Conservation (phyloP, 2,113 vertebrate genomes). For the Pogona vitticeps region DNA sequence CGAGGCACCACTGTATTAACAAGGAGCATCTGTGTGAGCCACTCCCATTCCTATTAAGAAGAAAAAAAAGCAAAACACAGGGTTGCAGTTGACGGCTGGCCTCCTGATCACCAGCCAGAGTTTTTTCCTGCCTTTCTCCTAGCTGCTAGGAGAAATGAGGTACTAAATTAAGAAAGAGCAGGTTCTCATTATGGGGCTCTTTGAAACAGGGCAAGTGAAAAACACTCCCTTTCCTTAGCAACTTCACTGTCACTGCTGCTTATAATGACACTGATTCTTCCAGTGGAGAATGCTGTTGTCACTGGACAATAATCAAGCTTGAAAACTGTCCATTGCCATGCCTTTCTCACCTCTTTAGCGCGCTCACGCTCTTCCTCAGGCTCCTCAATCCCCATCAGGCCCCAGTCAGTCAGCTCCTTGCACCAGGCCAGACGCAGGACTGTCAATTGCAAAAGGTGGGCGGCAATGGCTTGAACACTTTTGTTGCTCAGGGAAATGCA, state of each 20-base stretch:
- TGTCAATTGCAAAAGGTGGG: constrained; percentile 74
- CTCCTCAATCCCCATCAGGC: constrained; percentile 79
- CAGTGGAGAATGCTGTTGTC: neutral
- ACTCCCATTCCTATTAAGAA: neutral
- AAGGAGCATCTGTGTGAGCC: too few relatives aligned
- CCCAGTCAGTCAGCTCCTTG: constrained; percentile 83
- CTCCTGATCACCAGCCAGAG: too few relatives aligned
- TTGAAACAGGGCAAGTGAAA: neutral
- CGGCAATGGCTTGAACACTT: constrained; percentile 77
- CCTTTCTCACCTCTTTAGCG: constrained; percentile 31
- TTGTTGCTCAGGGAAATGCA: constrained; percentile 79
- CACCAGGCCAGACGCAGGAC: constrained; percentile 83
- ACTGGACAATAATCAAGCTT: neutral
- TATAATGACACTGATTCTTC: neutral
- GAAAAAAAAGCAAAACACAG: too few relatives aligned
- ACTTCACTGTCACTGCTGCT: too few relatives aligned
- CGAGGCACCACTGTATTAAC: too few relatives aligned
- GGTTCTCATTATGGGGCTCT: neutral
- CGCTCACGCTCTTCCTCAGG: constrained; percentile 53
- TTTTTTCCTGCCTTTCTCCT: neutral
- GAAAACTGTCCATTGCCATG: too few relatives aligned
- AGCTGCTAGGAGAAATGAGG: neutral
- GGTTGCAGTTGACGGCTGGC: too few relatives aligned
- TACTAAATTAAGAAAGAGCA: too few relatives aligned
- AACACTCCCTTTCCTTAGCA: neutral